Conservation (phyloP, 2,797 vertebrate species). For the Sebastes melanostomus region DNA sequence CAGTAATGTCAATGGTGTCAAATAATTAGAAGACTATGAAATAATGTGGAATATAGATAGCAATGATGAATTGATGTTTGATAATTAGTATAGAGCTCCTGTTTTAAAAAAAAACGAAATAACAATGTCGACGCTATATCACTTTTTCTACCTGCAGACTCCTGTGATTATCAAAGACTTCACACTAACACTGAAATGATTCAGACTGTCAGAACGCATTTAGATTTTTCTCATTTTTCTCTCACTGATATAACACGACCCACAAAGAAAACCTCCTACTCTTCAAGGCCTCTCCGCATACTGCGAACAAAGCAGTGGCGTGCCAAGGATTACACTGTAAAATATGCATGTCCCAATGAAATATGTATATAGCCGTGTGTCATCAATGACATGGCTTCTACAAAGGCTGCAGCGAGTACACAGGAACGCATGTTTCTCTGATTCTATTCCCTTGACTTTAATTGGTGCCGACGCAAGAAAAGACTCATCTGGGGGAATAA, state of each 20-base stretch:
- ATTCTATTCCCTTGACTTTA: slow-evolving; percentile 72
- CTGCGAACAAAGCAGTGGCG: slow-evolving; percentile 69
- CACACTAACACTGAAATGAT: slow-evolving; percentile 2
- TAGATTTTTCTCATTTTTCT: slow-evolving; percentile 29
- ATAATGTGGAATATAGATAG: not conserved
- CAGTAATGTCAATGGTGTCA: not conserved
- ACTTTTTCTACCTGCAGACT: not conserved
- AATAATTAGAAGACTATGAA: not conserved
- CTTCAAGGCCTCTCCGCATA: slow-evolving; percentile 27
- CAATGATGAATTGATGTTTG: not conserved
- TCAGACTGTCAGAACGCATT: slow-evolving; percentile 40
- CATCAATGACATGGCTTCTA: slow-evolving; percentile 74
- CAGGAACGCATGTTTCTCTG: slow-evolving; percentile 58
- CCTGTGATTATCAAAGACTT: slow-evolving; percentile 38
- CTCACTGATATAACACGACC: slow-evolving; percentile 29
- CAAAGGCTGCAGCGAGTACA: slow-evolving; percentile 60
- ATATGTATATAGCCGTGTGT: slow-evolving; percentile 77
- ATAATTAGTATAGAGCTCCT: not conserved
- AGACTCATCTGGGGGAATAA: slow-evolving; percentile 76
- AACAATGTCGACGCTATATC: not conserved
- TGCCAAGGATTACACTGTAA: slow-evolving; percentile 75
- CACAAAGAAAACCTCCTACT: slow-evolving; percentile 46
- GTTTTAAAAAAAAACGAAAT: not conserved
- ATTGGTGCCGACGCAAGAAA: slow-evolving; percentile 74
- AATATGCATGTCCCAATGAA: slow-evolving; percentile 80